Base-by-base conservation (phyloP, 2,797 vertebrate genomes). In the Acanthurus tractus region DNA sequence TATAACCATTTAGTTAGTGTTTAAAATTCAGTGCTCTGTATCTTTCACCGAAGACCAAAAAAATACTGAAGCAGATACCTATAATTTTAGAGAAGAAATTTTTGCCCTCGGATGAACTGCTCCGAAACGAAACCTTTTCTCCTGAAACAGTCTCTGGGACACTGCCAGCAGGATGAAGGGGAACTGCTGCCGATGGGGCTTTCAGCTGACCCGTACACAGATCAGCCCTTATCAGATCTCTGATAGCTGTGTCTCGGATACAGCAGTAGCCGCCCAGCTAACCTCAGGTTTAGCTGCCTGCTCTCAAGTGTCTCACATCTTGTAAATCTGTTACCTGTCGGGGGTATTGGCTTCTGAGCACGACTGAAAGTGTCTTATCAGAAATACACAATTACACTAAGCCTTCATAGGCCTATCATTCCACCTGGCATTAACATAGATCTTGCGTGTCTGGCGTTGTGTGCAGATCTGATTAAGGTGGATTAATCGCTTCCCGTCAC, bases 361-460 rank as follows among this genome's bases (percentile, higher is more conserved):
- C 17, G 59, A 69, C 74, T 62, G 42, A 70, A 72, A 77, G 54
- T 76, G 70, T 66, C 83, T 89, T 92, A 89, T 90, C 83, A 84
- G 78, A 76, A 65, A 80, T 34, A 70, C 58, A 56, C 79, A 61
- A 89, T 88, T 84, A 77, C 71, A 62, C 85, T 83, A 86, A 89
- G 61, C 76, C 79, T 69, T 73, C 53, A 76, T 74, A 86, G 76
- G 74, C 79, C 65, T 6, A 69, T 59, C 42, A 10, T 58, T 82
- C 52, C 29, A 66, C 76, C 73, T 79, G 73, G 69, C 36, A 76
- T 82, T 85, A 75, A 68, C 64, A 9, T 49, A 20, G 54, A 44
- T 69, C 44, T 63, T 79, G 40, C 65, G 61, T 29, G 55, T 34
- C 29, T 34, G 57, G 61, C 72, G 79, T 84, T 80, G 54, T 63